Base-by-base conservation (phyloP, 2,113 vertebrate species). In the Pseudorectes ferrugineus region DNA sequence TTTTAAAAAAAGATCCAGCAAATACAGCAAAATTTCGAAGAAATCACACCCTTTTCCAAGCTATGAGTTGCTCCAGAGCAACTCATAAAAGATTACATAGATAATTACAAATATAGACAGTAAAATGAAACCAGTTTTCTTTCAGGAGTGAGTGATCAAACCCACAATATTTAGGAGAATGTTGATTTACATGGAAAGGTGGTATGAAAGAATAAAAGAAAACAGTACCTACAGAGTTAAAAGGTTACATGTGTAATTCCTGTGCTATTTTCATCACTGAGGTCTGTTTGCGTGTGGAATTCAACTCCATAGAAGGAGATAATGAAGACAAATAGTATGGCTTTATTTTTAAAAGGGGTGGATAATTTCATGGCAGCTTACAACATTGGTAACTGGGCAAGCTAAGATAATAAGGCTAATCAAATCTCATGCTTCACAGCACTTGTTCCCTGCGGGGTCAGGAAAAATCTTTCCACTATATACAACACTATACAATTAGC, bases 311-410 rank as follows among this genome's bases (percentile, higher is more conserved):
- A 67, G 90, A 89, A 96, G 85, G 73, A 96, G 77, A 93, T 96
- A 91, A 90, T 92, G 82, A 94, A 96, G 88, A 91, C 94, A 97
- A 95, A 93, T 95, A 91, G 61, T 95, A 76, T 33, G 85, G 91
- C 88, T 95, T 95, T 94, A 92, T 94, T 97, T 96, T 96, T 94
- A 91, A 98, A 95, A 92, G 79, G 92, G 66, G 88, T 81, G 79
- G 93, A 92, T 97, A 96, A 94, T 94, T 96, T 96, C 90, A 84
- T 96, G 92, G 95, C 89, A 92, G 97, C 93, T 91, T 92, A 96
- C 78, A 95, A 95, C 88, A 88, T 82, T 96, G 89, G 82, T 81
- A 82, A 85, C 96, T 95, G 94, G 92, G 87, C 92, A 97, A 96
- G 93, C 94, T 92, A 89, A 94, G 72, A 88, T 92, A 96, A 97